phyloP scores from a whole-genome alignment of 2,888 invertebrate species.

The Noctua comes region DNA sequence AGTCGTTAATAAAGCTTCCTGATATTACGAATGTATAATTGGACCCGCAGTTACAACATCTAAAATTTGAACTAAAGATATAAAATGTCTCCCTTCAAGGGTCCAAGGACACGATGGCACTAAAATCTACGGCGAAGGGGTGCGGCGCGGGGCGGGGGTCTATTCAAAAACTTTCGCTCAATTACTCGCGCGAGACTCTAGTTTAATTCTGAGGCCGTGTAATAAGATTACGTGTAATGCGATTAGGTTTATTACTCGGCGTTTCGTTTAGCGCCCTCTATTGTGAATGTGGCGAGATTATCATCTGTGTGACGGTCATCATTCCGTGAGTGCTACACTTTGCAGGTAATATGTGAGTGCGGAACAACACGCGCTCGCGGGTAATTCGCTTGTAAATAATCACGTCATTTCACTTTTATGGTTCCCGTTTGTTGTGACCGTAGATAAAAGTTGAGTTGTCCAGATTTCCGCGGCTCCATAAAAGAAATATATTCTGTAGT shows the following conservation, averaged over 20 bases:
- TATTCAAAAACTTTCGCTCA: slow-evolving; percentile 72
- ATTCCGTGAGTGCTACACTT: slow-evolving; percentile 45
- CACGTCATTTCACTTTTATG: slow-evolving; percentile 54
- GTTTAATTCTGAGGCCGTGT: slow-evolving; percentile 67
- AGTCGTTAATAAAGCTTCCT: slow-evolving; percentile 62
- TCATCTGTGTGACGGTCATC: slow-evolving; percentile 60
- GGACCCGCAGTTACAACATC: slow-evolving; percentile 62
- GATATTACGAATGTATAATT: slow-evolving; percentile 66
- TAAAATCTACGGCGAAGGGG: slow-evolving; percentile 55
- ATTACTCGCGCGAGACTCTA: slow-evolving; percentile 68
- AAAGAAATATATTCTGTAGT: slow-evolving; percentile 41
- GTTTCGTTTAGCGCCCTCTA: slow-evolving; percentile 64
- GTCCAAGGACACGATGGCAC: slow-evolving; percentile 59
- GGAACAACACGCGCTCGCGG: slow-evolving; percentile 49
- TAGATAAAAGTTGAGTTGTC: slow-evolving; percentile 50
- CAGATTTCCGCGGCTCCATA: slow-evolving; percentile 51
- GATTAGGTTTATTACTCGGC: slow-evolving; percentile 64
- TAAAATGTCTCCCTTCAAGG: slow-evolving; percentile 65
- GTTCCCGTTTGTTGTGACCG: slow-evolving; percentile 44
- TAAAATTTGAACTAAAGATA: slow-evolving; percentile 67
- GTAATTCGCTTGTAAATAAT: slow-evolving; percentile 64
- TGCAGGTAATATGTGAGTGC: slow-evolving; percentile 51
- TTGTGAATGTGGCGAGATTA: slow-evolving; percentile 63
- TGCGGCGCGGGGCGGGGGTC: slow-evolving; percentile 25
- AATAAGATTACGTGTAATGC: slow-evolving; percentile 69